phyloP scores from a whole-genome alignment of 2,888 invertebrate genomes.

The Drosophila phalerata region DNA sequence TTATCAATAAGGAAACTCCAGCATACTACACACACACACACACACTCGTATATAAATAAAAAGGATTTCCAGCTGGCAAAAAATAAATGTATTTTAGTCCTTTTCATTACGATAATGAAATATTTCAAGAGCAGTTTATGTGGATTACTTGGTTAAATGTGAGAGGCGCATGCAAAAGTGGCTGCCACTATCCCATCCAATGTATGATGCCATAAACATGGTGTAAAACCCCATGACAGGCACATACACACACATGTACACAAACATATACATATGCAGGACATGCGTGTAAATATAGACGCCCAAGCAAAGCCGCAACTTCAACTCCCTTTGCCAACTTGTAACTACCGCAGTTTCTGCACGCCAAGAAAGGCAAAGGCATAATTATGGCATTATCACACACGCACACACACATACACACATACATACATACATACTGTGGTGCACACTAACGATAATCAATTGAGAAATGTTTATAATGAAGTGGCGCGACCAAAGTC shows the following conservation, averaged over 20 bases:
- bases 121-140: slow-evolving; percentile 80
- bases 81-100: slow-evolving; percentile 70
- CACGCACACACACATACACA: slow-evolving; percentile 41
- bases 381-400: slow-evolving; percentile 78
- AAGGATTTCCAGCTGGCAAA: slow-evolving; percentile 52
- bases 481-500: slow-evolving; percentile 73
- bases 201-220: slow-evolving; percentile 64
- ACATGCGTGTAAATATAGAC: slow-evolving; percentile 77
- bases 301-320: slow-evolving; percentile 65
- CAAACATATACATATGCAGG: slow-evolving; percentile 36
- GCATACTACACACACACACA: slow-evolving; percentile 12
- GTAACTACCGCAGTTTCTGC: slow-evolving; percentile 38
- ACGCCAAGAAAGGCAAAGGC: slow-evolving; percentile 71
- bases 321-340: slow-evolving; percentile 17
- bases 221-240: slow-evolving; percentile 62
- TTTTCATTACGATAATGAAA: slow-evolving; percentile 80
- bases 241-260: slow-evolving; percentile 6
- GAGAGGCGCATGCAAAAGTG: slow-evolving; percentile 72
- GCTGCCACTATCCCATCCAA: slow-evolving; percentile 30
- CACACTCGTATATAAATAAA: slow-evolving; percentile 16
- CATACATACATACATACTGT: background rate
- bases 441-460: slow-evolving; percentile 75
- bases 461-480: slow-evolving; percentile 81
- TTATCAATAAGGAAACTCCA: slow-evolving; percentile 58
- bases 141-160: slow-evolving; percentile 76